A percentile compares a stretch with the other conserved stretches of the same genome.
Evolutionary conservation across 2,113 vertebrate species (phyloP).

Genomic region (Chunga burmeisteri): DNA sequence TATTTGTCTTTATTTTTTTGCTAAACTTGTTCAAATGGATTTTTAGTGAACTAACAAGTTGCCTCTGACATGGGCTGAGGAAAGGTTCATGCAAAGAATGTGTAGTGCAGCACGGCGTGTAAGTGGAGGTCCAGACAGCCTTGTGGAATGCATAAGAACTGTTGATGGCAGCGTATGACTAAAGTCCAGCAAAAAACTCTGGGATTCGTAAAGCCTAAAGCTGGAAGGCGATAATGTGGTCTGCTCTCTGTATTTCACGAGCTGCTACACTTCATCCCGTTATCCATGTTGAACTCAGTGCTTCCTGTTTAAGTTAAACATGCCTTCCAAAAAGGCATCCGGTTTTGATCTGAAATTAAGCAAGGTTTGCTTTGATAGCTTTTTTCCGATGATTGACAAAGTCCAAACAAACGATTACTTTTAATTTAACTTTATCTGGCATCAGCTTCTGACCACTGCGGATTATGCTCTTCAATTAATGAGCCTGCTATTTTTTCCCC

Average conservation of each 20-base stretch:
- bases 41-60: background rate
- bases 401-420: constrained; percentile 48
- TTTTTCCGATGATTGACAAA: background rate
- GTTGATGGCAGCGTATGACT: background rate
- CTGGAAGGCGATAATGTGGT: background rate
- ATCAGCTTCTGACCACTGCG: background rate
- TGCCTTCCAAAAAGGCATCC: constrained; percentile 24
- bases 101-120: fast-evolving
- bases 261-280: constrained; percentile 23
- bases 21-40: background rate
- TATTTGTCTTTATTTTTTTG: constrained; percentile 44
- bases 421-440: constrained; percentile 28
- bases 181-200: background rate
- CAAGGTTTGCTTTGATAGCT: constrained; percentile 43
- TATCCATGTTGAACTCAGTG: constrained; percentile 31
- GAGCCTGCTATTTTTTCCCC: background rate
- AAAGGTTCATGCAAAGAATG: background rate
- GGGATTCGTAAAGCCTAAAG: background rate
- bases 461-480: background rate
- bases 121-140: background rate
- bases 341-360: constrained; percentile 48
- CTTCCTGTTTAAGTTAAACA: constrained; percentile 57
- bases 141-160: background rate
- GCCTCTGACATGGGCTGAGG: background rate
- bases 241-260: constrained; percentile 59